Conservation (phyloP, 2,113 vertebrate species). For the Lepus timidus region DNA sequence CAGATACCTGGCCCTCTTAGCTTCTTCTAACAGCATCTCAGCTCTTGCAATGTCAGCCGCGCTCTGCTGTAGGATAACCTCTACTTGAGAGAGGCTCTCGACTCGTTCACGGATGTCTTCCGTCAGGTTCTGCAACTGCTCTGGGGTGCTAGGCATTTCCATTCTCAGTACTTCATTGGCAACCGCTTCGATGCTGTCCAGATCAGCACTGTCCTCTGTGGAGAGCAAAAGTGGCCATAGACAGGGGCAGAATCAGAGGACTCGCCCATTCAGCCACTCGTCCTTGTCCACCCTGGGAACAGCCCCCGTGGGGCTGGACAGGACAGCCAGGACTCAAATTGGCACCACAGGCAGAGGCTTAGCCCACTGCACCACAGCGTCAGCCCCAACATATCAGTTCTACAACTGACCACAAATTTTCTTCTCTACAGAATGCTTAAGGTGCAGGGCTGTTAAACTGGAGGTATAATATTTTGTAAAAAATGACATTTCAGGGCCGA, state of each 20-base stretch:
- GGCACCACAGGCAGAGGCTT: no score
- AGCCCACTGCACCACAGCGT: no score
- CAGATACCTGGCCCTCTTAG: conserved; percentile 92
- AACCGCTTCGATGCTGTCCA: conserved; percentile 96
- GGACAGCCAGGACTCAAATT: no score
- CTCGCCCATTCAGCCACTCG: neutral
- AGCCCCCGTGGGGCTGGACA: neutral
- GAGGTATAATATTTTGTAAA: neutral
- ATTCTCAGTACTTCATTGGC: conserved; percentile 96
- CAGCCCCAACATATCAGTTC: no score
- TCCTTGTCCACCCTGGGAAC: neutral
- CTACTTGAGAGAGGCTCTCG: conserved; percentile 94
- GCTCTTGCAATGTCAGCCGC: conserved; percentile 94
- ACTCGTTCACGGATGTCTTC: conserved; percentile 95
- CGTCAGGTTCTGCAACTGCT: conserved; percentile 95
- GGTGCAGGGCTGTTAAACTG: neutral
- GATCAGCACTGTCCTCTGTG: conserved; percentile 95
- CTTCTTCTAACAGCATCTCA: conserved; percentile 93
- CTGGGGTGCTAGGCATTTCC: conserved; percentile 97
- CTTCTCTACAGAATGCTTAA: neutral
- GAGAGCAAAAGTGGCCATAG: conserved; percentile 7
- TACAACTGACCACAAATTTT: conserved; percentile 13
- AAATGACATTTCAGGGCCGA: neutral
- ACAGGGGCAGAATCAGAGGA: neutral
- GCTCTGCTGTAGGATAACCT: conserved; percentile 95